Evolutionary conservation across 1,140 invertebrate genomes (phyloP).

Genomic region (Bombus ignitus): DNA sequence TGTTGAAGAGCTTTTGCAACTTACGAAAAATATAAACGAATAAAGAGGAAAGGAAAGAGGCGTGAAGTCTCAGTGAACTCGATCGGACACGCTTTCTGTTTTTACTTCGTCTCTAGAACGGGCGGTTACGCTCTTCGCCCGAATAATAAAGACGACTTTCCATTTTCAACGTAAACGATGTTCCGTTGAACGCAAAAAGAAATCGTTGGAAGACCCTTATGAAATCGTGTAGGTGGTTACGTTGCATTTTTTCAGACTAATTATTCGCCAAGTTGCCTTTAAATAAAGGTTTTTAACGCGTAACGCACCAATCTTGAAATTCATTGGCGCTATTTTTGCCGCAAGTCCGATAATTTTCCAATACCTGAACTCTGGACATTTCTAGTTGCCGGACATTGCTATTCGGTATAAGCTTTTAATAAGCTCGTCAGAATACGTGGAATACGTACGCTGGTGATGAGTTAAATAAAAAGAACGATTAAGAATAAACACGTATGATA

Average conservation of each 20-base stretch:
- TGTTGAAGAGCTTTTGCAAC: neutral
- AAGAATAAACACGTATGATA: neutral
- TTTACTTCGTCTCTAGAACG: conserved; percentile 62
- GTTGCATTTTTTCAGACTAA: neutral
- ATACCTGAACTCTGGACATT: too few relatives aligned
- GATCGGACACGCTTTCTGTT: conserved; percentile 69
- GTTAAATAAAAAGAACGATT: neutral
- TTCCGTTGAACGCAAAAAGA: conserved; percentile 40
- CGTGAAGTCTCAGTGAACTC: conserved; percentile 58
- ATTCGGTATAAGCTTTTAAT: neutral
- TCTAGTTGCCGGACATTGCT: too few relatives aligned
- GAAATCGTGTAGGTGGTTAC: neutral
- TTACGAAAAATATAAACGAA: neutral
- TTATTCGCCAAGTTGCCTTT: neutral
- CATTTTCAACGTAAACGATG: conserved; percentile 59
- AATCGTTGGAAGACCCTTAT: conserved; percentile 24
- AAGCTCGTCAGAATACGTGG: neutral
- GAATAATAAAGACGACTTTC: conserved; percentile 69
- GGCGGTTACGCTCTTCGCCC: conserved; percentile 58
- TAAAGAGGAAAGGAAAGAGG: conserved; percentile 36
- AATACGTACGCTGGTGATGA: too few relatives aligned
- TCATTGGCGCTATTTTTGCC: too few relatives aligned
- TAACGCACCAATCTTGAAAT: too few relatives aligned
- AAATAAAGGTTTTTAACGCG: neutral
- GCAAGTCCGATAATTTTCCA: too few relatives aligned